Percentiles rank a stretch among this genome's conserved stretches.
These are phyloP conservation scores for Cyphomyrus discorhynchus DNA, from an alignment of 2,113 vertebrate species.

Conservation along the genomic window DNA sequence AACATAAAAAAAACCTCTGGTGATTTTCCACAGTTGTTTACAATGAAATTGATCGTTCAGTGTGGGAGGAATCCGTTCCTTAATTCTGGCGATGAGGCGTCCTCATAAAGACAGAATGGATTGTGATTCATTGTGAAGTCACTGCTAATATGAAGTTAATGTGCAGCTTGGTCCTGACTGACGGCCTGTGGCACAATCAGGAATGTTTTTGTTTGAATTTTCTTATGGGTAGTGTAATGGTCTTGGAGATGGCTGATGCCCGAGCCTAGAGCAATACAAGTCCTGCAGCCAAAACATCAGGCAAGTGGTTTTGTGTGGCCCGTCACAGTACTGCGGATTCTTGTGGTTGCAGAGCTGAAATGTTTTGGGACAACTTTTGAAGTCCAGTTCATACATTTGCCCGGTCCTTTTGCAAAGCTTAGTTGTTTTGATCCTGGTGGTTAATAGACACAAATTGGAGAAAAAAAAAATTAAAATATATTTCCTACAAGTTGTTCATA, in stretches of 20 bases:
- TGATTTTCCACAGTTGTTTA: slow-evolving; percentile 2
- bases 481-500: neutral
- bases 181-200: neutral
- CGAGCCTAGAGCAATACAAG: neutral
- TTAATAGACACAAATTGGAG: neutral
- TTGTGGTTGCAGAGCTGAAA: neutral
- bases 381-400: neutral
- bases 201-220: slow-evolving; percentile 11
- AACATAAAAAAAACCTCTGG: neutral
- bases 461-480: neutral
- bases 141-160: neutral
- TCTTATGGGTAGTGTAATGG: neutral
- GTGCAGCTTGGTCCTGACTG: neutral
- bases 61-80: neutral
- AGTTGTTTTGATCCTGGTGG: neutral
- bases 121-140: neutral
- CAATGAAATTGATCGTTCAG: neutral
- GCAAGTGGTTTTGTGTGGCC: slow-evolving; percentile 1
- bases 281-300: neutral
- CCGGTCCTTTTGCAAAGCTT: neutral
- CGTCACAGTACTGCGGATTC: neutral
- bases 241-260: neutral
- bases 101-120: neutral
- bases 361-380: slow-evolving; percentile 19
- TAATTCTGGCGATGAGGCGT: neutral